Conservation (phyloP, 2,113 vertebrate species). For the Forbesichthys agassizii region DNA sequence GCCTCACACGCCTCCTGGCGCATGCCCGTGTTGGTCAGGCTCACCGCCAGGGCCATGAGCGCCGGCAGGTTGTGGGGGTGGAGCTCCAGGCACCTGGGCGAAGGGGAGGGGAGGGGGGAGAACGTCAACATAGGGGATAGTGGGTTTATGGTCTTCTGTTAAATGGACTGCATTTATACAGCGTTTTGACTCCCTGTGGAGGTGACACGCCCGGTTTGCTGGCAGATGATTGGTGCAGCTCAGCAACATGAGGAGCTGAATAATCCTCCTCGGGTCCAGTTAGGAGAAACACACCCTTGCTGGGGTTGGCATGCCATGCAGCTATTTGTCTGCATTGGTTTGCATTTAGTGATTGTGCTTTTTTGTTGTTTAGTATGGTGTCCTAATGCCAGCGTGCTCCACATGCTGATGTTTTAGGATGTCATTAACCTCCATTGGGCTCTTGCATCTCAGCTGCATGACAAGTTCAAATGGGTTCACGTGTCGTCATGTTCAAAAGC, state of each 20-base stretch:
- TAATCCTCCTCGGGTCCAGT: constrained; percentile 49
- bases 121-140: constrained; percentile 4
- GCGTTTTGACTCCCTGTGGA: neutral
- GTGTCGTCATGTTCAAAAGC: no score
- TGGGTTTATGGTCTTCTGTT: no score
- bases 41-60: constrained; percentile 94
- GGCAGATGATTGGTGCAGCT: constrained; percentile 62
- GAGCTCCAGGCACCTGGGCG: constrained; percentile 91
- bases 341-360: no score
- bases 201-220: constrained; percentile 51
- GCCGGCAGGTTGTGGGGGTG: constrained; percentile 94
- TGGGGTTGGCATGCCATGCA: constrained; percentile 13
- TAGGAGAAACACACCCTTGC: neutral
- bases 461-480: no score
- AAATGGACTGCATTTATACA: no score
- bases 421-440: no score
- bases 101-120: constrained; percentile 32
- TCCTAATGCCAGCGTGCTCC: no score
- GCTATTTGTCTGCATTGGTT: neutral
- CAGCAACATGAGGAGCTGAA: constrained; percentile 55
- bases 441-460: no score
- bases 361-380: no score
- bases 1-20: constrained; percentile 92
- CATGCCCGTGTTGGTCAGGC: constrained; percentile 94
- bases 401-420: no score